Evolutionary conservation across 2,888 invertebrate species (phyloP).

Genomic region (Shargacucullia verbasci): DNA sequence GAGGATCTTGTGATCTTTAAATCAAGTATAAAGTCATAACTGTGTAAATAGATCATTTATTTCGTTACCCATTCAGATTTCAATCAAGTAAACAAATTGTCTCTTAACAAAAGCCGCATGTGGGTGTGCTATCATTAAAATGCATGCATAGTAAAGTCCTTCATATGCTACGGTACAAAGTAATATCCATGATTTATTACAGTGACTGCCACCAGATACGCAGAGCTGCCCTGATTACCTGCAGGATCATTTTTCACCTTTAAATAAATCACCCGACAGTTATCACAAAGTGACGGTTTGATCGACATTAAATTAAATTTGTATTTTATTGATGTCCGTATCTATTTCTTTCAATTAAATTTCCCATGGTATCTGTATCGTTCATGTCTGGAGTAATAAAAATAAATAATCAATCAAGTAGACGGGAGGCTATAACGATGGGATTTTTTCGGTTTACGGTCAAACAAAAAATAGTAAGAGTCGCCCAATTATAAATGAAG

Average conservation of each 20-base stretch:
- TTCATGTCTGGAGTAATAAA: conserved; percentile 63
- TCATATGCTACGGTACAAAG: conserved; percentile 34
- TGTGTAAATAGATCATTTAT: background rate
- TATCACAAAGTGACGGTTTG: conserved; percentile 65
- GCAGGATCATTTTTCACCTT: conserved; percentile 55
- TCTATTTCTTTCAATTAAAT: conserved; percentile 58
- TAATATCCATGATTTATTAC: conserved; percentile 54
- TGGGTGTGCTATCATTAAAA: conserved; percentile 42
- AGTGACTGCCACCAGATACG: conserved; percentile 28
- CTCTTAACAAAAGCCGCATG: conserved; percentile 35
- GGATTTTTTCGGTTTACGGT: conserved; percentile 34
- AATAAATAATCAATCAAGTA: conserved; percentile 68
- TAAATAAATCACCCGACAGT: conserved; percentile 64
- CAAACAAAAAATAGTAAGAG: conserved; percentile 7
- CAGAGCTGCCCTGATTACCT: conserved; percentile 43
- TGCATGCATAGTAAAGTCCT: conserved; percentile 40
- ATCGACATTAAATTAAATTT: conserved; percentile 67
- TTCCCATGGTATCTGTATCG: conserved; percentile 36
- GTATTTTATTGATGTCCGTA: conserved; percentile 64
- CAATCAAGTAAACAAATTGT: conserved; percentile 47
- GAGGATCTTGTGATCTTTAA: too few relatives aligned
- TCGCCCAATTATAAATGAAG: too few relatives aligned
- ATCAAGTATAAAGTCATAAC: too few relatives aligned
- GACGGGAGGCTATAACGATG: conserved; percentile 40
- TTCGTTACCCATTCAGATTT: conserved; percentile 30